phyloP scores from a whole-genome alignment of 2,888 invertebrate genomes.

The Liopterus haemorrhoidalis region DNA sequence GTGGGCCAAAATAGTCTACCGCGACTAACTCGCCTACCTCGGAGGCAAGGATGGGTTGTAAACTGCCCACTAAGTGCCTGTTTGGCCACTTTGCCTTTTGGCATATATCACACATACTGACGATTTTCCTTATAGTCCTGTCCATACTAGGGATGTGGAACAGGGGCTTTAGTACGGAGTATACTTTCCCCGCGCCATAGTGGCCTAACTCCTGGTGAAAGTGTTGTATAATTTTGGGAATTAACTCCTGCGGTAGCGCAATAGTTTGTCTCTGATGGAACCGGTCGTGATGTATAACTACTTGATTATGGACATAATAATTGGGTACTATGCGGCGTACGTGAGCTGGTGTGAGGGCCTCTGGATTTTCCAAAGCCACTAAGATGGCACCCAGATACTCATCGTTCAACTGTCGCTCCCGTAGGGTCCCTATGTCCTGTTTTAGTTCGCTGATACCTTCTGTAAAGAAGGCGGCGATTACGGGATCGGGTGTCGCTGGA shows the following conservation, averaged over 20 bases:
- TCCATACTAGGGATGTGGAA: constrained; percentile 2
- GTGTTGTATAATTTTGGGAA: background rate
- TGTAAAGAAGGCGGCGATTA: background rate
- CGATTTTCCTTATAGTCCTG: constrained; percentile 4
- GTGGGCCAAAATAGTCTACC: constrained; percentile 11
- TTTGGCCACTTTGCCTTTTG: constrained; percentile 15
- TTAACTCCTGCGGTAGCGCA: background rate
- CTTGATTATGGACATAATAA: background rate
- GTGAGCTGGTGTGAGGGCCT: background rate
- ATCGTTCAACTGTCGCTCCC: background rate
- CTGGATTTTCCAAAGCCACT: background rate
- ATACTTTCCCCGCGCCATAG: constrained; percentile 2
- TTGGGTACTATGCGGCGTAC: background rate
- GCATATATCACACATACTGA: constrained; percentile 11
- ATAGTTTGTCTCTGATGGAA: background rate
- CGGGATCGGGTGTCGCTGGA: background rate
- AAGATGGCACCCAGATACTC: background rate
- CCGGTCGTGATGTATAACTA: background rate
- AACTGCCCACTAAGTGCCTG: background rate
- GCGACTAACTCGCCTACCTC: constrained; percentile 8
- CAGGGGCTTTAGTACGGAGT: background rate
- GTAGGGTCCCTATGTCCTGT: background rate
- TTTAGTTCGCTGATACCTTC: background rate
- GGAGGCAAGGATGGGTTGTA: background rate
- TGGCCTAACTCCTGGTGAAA: constrained; percentile 1